Evolutionary conservation across 2,113 vertebrate genomes (phyloP).

Genomic region (Sisor rabdophorus): DNA sequence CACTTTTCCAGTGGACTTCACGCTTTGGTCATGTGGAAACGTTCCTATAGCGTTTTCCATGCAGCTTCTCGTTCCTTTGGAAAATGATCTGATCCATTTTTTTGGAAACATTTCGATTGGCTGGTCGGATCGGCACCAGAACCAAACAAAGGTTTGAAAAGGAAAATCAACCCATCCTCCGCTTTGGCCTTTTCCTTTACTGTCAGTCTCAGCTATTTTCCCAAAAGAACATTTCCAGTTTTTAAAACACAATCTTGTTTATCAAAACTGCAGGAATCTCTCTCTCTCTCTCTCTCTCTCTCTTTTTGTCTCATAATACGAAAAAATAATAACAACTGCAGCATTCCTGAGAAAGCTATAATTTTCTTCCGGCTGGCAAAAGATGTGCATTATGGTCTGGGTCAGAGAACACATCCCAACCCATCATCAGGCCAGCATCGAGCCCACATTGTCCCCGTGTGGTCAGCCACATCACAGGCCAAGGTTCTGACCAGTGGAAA

Average conservation of each 20-base stretch:
- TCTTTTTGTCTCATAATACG: conserved; percentile 62
- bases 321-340: conserved; percentile 76
- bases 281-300: too few species aligned
- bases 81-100: too few species aligned
- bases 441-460: conserved; percentile 46
- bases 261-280: conserved; percentile 34
- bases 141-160: not conserved
- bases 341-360: conserved; percentile 75
- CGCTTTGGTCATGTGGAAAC: too few species aligned
- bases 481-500: conserved; percentile 69
- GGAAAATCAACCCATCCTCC: not conserved
- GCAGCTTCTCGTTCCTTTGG: too few species aligned
- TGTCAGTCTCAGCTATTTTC: conserved; percentile 43
- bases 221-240: conserved; percentile 34
- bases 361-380: conserved; percentile 77
- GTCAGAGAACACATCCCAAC: conserved; percentile 75
- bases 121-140: too few species aligned
- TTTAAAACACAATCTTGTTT: conserved; percentile 36
- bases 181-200: not conserved
- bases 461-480: conserved; percentile 71
- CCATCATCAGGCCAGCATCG: conserved; percentile 66
- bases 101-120: not conserved
- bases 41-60: too few species aligned
- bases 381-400: conserved; percentile 78
- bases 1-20: too few species aligned